phyloP scores from a whole-genome alignment of 92 coral and sea anemone species.

The Pocillopora grandis region DNA sequence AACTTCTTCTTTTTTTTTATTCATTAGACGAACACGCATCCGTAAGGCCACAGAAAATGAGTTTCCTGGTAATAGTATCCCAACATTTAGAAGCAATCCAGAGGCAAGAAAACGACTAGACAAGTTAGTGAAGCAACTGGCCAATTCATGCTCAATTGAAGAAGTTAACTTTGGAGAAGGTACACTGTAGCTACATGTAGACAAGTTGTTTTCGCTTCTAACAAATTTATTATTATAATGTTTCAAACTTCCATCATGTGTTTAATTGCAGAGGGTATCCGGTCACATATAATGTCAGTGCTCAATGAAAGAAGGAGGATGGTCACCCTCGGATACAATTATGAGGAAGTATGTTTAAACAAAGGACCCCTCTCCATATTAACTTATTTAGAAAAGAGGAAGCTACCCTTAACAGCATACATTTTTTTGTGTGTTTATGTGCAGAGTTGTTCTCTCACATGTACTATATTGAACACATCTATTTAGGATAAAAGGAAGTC shows the following conservation, averaged over 20 bases:
- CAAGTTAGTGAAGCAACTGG: conserved; percentile 13
- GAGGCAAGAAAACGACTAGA: conserved; percentile 18
- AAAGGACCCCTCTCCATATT: not conserved
- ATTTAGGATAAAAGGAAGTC: conserved; percentile 31
- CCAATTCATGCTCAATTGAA: not conserved
- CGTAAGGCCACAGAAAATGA: conserved; percentile 10
- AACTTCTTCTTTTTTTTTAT: not conserved
- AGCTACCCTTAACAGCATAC: not conserved
- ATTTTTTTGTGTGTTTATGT: not conserved
- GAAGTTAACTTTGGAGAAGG: conserved; percentile 27
- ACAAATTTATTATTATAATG: not conserved
- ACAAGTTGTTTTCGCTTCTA: not conserved
- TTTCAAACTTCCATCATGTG: not conserved
- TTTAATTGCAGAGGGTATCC: conserved; percentile 35
- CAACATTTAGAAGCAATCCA: conserved; percentile 15
- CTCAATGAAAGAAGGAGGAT: conserved; percentile 46
- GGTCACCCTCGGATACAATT: conserved; percentile 45
- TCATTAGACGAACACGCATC: not conserved
- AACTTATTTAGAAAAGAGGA: not conserved
- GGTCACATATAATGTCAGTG: conserved; percentile 43
- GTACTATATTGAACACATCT: not conserved
- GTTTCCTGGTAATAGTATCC: conserved; percentile 2
- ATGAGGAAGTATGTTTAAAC: conserved; percentile 27
- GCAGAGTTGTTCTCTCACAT: conserved; percentile 9
- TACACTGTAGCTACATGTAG: not conserved